Percentiles rank a stretch among this genome's conserved stretches.
Evolutionary conservation across 2,888 invertebrate genomes (phyloP).

Genomic region (Icerya purchasi): DNA sequence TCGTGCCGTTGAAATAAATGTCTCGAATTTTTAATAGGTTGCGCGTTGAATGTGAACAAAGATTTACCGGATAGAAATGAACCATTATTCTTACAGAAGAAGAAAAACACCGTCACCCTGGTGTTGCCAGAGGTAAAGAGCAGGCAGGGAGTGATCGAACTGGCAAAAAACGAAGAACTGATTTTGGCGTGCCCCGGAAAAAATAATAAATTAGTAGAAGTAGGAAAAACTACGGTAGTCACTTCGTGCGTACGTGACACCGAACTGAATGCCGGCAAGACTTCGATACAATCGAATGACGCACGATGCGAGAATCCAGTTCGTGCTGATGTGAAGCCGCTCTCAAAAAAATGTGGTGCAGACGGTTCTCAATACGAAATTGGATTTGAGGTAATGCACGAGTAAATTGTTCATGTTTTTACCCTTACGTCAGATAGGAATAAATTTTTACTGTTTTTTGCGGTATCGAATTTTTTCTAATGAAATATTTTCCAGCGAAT

Average conservation of each 20-base stretch:
- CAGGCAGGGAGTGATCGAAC: constrained; percentile 8
- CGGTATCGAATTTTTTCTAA: too few relatives aligned
- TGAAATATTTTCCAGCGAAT: too few relatives aligned
- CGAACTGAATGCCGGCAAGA: background rate
- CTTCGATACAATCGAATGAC: background rate
- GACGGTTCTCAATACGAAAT: constrained; percentile 9
- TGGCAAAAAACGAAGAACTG: constrained; percentile 7
- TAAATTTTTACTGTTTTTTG: too few relatives aligned
- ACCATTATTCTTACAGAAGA: constrained; percentile 5
- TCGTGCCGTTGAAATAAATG: background rate
- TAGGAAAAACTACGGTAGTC: background rate
- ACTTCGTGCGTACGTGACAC: constrained; percentile 3
- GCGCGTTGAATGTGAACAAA: constrained; percentile 8
- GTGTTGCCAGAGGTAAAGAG: constrained; percentile 5
- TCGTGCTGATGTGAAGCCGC: constrained; percentile 3
- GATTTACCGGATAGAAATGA: constrained; percentile 7
- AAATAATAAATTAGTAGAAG: constrained; percentile 8
- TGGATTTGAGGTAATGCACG: constrained; percentile 12
- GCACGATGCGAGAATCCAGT: constrained; percentile 5
- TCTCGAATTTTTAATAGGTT: background rate
- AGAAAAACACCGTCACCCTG: background rate
- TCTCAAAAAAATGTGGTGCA: constrained; percentile 3
- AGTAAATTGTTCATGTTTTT: too few relatives aligned
- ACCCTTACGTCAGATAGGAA: too few relatives aligned
- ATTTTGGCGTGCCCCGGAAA: constrained; percentile 13